These are phyloP conservation scores for Semnopithecus entellus DNA, from an alignment of 2,113 vertebrate genomes.

Conservation along the genomic window DNA sequence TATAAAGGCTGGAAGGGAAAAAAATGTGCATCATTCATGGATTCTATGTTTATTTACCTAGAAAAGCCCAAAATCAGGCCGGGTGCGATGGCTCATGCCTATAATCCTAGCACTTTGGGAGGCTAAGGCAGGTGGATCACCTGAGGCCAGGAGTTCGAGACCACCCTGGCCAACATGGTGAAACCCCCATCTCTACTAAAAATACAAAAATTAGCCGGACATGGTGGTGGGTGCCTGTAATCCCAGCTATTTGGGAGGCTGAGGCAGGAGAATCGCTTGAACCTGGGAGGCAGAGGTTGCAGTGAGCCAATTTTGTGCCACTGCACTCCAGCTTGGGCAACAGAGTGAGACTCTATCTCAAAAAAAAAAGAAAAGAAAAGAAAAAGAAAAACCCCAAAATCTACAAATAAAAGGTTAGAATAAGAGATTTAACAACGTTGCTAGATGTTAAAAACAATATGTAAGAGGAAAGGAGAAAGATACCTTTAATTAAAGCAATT, in stretches of 20 bases:
- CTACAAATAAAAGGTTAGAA: slow-evolving; percentile 22
- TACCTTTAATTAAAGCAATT: not conserved
- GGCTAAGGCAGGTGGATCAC: too few species aligned
- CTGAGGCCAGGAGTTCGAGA: too few species aligned
- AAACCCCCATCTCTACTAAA: too few species aligned
- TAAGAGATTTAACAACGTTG: not conserved
- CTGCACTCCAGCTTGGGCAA: not conserved
- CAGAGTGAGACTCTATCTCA: not conserved
- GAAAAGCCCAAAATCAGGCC: not conserved
- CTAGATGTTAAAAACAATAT: not conserved
- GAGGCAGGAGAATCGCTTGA: too few species aligned
- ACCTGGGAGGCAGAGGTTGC: too few species aligned
- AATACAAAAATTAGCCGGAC: too few species aligned
- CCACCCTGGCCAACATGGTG: too few species aligned
- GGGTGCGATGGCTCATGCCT: rapidly evolving
- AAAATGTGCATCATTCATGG: not conserved
- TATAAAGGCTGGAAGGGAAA: not conserved
- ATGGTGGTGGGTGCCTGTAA: too few species aligned
- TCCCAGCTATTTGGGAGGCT: too few species aligned
- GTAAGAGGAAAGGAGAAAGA: not conserved
- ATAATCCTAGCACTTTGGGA: not conserved
- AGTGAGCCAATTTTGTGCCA: too few species aligned
- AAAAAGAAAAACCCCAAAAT: not conserved
- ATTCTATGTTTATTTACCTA: slow-evolving; percentile 10
- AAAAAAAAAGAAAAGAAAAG: not conserved